These are phyloP conservation scores for Phymastichus coffea DNA, from an alignment of 1,140 invertebrate genomes.

Conservation along the genomic window DNA sequence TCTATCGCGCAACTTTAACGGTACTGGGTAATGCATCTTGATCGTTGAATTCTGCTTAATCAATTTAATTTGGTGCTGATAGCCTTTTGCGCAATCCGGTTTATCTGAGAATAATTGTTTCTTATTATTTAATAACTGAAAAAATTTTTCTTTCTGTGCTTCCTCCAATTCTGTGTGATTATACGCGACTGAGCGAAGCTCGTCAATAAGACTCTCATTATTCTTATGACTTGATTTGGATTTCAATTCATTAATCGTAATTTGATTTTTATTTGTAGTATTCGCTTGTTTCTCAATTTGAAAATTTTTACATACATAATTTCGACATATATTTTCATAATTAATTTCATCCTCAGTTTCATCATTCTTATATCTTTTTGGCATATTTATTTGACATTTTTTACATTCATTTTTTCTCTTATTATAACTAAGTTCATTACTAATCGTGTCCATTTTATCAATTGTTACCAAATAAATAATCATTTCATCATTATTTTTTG, in stretches of 20 bases:
- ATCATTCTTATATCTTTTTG: not conserved
- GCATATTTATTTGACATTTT: not conserved
- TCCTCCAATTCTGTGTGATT: not conserved
- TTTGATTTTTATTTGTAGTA: not conserved
- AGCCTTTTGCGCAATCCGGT: not conserved
- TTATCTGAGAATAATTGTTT: not conserved
- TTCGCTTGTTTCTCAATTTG: too few species aligned
- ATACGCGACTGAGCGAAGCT: not conserved
- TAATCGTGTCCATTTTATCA: not conserved
- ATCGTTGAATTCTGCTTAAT: not conserved
- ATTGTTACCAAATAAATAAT: not conserved
- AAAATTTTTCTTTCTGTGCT: not conserved
- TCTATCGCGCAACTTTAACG: constrained; percentile 17
- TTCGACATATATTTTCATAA: too few species aligned
- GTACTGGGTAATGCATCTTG: constrained; percentile 32
- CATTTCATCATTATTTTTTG: not conserved
- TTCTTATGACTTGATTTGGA: not conserved
- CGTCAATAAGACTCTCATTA: not conserved
- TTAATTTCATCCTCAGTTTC: not conserved
- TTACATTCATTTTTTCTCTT: not conserved
- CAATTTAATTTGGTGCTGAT: not conserved
- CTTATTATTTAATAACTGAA: not conserved
- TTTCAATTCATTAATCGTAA: not conserved
- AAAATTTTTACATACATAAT: too few species aligned
- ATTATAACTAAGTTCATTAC: not conserved